Evolutionary conservation across 2,113 vertebrate species (phyloP).

Genomic region (Phocoena sinus): DNA sequence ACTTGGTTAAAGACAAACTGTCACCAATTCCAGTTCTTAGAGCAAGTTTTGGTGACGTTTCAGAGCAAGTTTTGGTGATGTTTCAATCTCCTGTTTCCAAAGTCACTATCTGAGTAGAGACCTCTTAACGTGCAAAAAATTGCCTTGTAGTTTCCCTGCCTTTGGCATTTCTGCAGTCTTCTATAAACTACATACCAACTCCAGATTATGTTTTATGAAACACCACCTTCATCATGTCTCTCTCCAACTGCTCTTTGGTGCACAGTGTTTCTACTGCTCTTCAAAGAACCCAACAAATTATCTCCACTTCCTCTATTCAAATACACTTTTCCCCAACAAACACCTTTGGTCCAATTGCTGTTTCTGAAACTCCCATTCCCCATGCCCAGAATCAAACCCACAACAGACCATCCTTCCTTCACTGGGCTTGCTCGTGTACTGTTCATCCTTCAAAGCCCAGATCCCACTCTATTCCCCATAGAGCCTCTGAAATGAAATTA

Average conservation of each 20-base stretch:
- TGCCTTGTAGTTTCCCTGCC: not conserved
- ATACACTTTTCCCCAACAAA: not conserved
- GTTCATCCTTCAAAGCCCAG: not conserved
- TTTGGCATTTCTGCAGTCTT: not conserved
- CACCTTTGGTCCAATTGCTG: fast-evolving
- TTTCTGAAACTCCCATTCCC: not conserved
- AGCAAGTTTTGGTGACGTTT: no score
- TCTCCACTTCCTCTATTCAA: not conserved
- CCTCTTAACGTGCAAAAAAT: not conserved
- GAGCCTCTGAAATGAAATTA: not conserved
- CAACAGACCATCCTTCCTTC: fast-evolving
- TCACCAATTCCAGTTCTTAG: not conserved
- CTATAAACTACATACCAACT: not conserved
- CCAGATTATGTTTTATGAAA: not conserved
- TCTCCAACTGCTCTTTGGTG: not conserved
- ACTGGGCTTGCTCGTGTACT: not conserved
- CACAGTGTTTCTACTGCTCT: not conserved
- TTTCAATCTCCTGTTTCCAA: not conserved
- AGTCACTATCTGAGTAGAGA: not conserved
- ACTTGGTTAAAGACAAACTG: not conserved
- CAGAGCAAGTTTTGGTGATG: no score
- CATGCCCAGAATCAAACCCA: not conserved
- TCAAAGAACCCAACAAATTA: not conserved
- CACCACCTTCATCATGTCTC: not conserved
- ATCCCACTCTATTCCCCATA: not conserved